Base-by-base conservation (phyloP, 1,140 invertebrate genomes). In the Aphis craccivora region DNA sequence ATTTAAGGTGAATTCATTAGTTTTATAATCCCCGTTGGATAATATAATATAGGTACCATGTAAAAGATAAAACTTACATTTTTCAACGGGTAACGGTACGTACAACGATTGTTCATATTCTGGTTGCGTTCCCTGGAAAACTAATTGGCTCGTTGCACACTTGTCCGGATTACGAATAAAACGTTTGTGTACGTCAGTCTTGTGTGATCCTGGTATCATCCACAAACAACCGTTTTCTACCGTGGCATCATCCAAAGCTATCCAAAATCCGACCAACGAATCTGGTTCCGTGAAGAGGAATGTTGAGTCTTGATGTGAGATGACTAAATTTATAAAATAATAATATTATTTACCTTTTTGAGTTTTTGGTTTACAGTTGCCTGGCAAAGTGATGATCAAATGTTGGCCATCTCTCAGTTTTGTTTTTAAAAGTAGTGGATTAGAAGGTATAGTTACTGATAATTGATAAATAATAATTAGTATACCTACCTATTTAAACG, bases 211-310 rank as follows among this genome's bases (percentile, higher is more conserved):
- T 83, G 97, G 97, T 3, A 98, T 97, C 95, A 99, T 98, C 97
- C 97, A 98, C 11, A 99, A 96, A 95, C 99, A 99, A 18, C 99
- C 99, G 95, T 99, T 99, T 95, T 99, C 97, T 22, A 97, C 90
- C 0, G 97, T 99, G 6, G 98, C 98, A 94, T 99, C 98, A 94
- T 99, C 98, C 2, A 99, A 95, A 6, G 99, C 98, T 87, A 99
- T 97, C 99, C 99, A 99, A 94, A 99, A 97, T 4, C 99, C 99
- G 25, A 98, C 95, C 1, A 97, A 96, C 94, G 94, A 95, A 30
- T 96, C 96, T 51, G 96, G 95, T 93, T 97, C 97, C 0, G 98
- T 98, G 94, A 97, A 96, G 6, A 99, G 95, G 95, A 98, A 99
- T 1, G 98, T 97, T 0, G 97, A 97, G 95, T 99, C 98, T 95